These are phyloP conservation scores for Mola mola DNA, from an alignment of 2,113 vertebrate species.

Conservation along the genomic window DNA sequence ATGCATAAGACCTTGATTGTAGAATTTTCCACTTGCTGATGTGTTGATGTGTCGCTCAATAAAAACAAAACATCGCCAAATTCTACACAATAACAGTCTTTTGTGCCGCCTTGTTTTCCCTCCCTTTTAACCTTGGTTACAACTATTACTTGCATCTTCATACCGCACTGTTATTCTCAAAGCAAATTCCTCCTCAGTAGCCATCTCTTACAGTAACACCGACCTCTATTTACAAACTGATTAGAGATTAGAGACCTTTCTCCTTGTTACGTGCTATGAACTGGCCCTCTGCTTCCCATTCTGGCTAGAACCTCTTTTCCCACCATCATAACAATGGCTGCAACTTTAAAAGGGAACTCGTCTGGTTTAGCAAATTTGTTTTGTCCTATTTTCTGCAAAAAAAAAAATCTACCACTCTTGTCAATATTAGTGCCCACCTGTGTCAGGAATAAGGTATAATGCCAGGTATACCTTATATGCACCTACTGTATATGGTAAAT, in stretches of 20 bases:
- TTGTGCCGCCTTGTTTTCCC: no score
- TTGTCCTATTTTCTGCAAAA: constrained; percentile 7
- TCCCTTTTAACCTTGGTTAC: no score
- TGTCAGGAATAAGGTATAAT: no score
- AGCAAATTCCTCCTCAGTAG: constrained; percentile 56
- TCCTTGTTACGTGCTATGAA: constrained; percentile 37
- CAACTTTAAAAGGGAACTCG: constrained; percentile 47
- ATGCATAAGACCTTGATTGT: no score
- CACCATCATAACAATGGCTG: constrained; percentile 45
- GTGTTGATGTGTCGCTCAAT: no score
- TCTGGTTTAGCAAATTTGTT: constrained; percentile 9
- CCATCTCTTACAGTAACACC: constrained; percentile 43
- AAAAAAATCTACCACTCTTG: neutral
- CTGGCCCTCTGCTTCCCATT: constrained; percentile 59
- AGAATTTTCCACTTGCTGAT: no score
- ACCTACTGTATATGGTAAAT: no score
- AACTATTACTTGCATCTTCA: no score
- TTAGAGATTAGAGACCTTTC: constrained; percentile 57
- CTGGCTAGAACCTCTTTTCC: constrained; percentile 37
- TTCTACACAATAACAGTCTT: no score
- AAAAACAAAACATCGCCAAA: no score
- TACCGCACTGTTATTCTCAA: constrained; percentile 40
- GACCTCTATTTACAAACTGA: constrained; percentile 59
- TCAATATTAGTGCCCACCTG: no score
- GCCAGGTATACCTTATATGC: no score